Base-by-base conservation (phyloP, 2,113 vertebrate species). In the Halichoerus grypus region DNA sequence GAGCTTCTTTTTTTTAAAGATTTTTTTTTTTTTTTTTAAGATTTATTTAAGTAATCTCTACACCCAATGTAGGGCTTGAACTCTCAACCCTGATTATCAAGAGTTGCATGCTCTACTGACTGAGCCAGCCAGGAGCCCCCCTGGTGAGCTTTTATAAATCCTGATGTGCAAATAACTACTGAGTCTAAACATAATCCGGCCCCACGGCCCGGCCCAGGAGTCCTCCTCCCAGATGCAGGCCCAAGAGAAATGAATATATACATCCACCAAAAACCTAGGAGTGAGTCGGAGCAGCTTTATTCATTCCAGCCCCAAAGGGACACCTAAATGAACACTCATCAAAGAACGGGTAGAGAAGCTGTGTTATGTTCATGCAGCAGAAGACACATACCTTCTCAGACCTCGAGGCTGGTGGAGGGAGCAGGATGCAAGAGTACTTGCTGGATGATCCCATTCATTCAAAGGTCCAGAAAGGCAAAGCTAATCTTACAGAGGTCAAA, bases 291-390 rank as follows among this genome's bases (percentile, higher is more conserved):
- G 49, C 61, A 69, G 53, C 63, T 80, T 18, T 11, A 16, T 46
- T 21, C 61, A 26, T 36, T 12, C 33, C 15, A 9, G 65, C 77
- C 71, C 63, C 36, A 88, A 86, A 63, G 22, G 31, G 63, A 76
- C 87, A 31, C 26, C 46, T 51, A 15, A 61, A 33, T 42, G 84
- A 57, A 85, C 74, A 46, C 19, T 42, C 39, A 42, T 57, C 19
- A 16, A 9, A 59, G 53, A 28, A 24, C 26, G 63, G 55, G 16
- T 59, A 71, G 42, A 22, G 22, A 28, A 39, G 49, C 15, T 1
- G 0, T 4, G 28, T 24, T 55, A 0, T 22, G 21, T 86, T 39
- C 88, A 22, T 1, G 65, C 4, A 9, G 31, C 1, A 1, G 16
- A 71, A 42, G 1, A n/a, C 5, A 36, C 12, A 53, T 26, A 42